phyloP scores from a whole-genome alignment of 2,888 invertebrate species.

The Pyrgus malvae region DNA sequence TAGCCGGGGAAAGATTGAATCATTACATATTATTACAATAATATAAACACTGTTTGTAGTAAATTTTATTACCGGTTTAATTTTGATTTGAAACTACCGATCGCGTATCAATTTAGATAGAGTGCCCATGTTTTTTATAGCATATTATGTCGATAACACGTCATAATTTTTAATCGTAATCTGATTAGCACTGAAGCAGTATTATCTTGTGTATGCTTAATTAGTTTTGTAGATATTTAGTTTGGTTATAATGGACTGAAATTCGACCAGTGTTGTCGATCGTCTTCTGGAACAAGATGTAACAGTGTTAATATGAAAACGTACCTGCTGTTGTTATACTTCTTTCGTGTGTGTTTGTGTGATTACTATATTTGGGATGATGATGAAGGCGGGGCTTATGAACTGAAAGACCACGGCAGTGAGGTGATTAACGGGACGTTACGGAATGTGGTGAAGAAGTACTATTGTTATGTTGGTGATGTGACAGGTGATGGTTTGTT shows the following conservation, averaged over 20 bases:
- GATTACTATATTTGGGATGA: background rate
- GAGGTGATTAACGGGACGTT: slow-evolving; percentile 39
- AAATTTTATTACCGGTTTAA: background rate
- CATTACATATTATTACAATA: too few species aligned
- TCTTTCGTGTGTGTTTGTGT: slow-evolving; percentile 24
- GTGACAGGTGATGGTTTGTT: slow-evolving; percentile 1
- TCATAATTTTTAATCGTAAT: background rate
- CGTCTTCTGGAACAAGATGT: background rate
- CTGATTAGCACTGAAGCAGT: background rate
- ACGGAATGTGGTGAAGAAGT: slow-evolving; percentile 46
- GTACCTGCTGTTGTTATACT: slow-evolving; percentile 20
- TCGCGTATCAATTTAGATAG: background rate
- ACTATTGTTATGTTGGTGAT: slow-evolving; percentile 40
- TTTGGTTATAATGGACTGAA: background rate
- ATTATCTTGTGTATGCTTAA: background rate
- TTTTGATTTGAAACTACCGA: background rate
- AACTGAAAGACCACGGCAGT: background rate
- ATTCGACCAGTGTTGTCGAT: background rate
- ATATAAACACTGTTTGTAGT: background rate
- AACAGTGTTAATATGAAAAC: slow-evolving; percentile 28
- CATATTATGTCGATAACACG: too few species aligned
- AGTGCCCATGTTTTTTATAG: background rate
- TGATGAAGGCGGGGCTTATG: background rate
- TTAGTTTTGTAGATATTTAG: background rate
- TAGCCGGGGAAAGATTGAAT: background rate